phyloP scores from a whole-genome alignment of 2,797 vertebrate genomes.

The Streptopelia turtur region DNA sequence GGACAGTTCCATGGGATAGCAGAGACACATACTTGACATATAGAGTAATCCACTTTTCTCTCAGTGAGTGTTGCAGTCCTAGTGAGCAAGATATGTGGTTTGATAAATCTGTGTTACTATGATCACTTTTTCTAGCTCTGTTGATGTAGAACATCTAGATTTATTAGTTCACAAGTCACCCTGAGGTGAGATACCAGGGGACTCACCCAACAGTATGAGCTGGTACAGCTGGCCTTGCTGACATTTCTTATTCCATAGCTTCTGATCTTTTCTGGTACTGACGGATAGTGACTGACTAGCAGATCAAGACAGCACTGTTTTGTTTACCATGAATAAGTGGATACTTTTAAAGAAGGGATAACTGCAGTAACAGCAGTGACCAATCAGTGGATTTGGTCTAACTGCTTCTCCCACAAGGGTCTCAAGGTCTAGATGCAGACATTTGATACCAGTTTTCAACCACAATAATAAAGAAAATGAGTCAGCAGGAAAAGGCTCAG shows the following conservation, averaged over 20 bases:
- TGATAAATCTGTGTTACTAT: not conserved
- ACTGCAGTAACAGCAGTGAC: not conserved
- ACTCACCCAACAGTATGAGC: not conserved
- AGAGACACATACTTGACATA: not conserved
- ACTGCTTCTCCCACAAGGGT: accelerated
- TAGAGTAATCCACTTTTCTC: not conserved
- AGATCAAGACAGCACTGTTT: not conserved
- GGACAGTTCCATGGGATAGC: not conserved
- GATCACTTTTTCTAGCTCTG: not conserved
- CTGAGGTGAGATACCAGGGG: not conserved
- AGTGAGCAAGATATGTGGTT: not conserved
- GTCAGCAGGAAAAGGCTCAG: not conserved
- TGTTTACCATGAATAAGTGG: not conserved
- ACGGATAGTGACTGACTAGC: not conserved
- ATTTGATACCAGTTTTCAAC: not conserved
- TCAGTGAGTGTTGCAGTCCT: not conserved
- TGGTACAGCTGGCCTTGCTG: not conserved
- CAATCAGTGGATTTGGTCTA: not conserved
- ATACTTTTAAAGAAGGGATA: not conserved
- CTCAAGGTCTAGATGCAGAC: not conserved
- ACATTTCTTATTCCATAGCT: not conserved
- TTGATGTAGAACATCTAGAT: not conserved
- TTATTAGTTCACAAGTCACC: not conserved
- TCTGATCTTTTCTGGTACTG: not conserved
- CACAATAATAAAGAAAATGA: not conserved